Evolutionary conservation across 2,888 invertebrate species (phyloP), one percentile per base, ranked within the genome.

Genomic region (Drosophila paranaensis): DNA sequence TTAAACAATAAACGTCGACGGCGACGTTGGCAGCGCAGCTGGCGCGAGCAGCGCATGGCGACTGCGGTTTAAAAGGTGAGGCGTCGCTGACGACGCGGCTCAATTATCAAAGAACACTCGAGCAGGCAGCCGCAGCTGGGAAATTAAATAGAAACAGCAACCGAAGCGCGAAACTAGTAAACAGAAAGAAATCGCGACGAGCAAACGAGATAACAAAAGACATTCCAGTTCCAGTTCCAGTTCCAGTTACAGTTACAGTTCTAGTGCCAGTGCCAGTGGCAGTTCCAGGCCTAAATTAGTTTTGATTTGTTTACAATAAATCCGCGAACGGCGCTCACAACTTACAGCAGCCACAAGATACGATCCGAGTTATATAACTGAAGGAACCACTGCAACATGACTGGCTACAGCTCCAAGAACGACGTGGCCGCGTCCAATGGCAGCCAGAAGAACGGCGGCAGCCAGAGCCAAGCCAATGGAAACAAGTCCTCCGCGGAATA

Each of bases 371-470:
- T 65, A 48, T 40, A 72, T 60, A 60, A 71, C 16, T 13, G 20
- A 37, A 40, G 30, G 1, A 10, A 50, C 33, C 3, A 35, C 13
- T n/a, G 4, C 13, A 78, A 46, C 42, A 86, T 86, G 86, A 86
- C 86, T 35, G 89, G 89, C 20, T 84, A 81, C 46, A 87, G 63
- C 55, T 72, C 56, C 50, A 77, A 77, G 6, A 74, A 55, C 46
- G 78, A 84, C 66, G 79, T 87, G 61, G 74, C 75, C 6, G 67
- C 76, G 65, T 66, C 73, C 77, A 88, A 88, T 54, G 68, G 70
- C 55, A 80, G 71, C 0, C 48, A 48, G n/a, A 48, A 27, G 35
- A 48, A 51, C 46, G 68, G 53, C 51, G 63, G 39, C 45, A 82
- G 57, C 11, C 33, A 25, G 5, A 4, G 8, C 8, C 27, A 27